Evolutionary conservation across 2,888 invertebrate genomes (phyloP), one percentile per base, ranked within the genome.

Genomic region (Drosophila atroscutellata): DNA sequence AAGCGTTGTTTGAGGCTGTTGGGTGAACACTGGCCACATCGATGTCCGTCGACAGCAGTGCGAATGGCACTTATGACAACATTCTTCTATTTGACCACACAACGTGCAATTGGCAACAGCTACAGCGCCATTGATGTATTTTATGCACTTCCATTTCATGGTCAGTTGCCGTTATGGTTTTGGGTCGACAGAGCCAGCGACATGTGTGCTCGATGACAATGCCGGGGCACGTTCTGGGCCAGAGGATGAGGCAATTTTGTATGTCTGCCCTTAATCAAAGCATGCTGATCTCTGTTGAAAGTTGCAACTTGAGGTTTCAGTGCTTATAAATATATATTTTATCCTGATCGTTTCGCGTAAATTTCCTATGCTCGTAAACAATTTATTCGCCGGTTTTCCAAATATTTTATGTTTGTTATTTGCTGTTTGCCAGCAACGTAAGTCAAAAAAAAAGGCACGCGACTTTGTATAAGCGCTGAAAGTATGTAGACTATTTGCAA

Each of bases 401-500:
- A 78, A 78, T 78, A 78, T 78, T 77, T 77, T 71, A 62, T 77
- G 62, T 75, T 75, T 75, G 75, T 77, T 77, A 75, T 75, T 77
- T 77, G 70, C 55, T 63, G 54, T 72, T 63, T 63, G 63, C 63
- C 37, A 49, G 72, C 72, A 72, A 51, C 26, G 72, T 61, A 72
- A 74, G 75, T 79, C 72, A 81, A 45, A 42, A 42, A 67, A 67
- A 75, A 77, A 81, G 72, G 80, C 77, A 80, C 73, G 80, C 85
- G 90, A 86, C 89, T 86, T 86, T 86, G 85, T 87, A 66, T 72
- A 74, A 89, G 89, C 80, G 68, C 72, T 77, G 69, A 89, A 86
- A 86, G 87, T 86, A 86, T 86, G 80, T 82, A 86, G 90, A 89
- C 89, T 87, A 89, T 86, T 82, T 87, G 86, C 88, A 89, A 89